Evolutionary conservation across 2,888 invertebrate genomes (phyloP), one percentile per base, ranked within the genome.

Genomic region (Drosophila maculinotata): DNA sequence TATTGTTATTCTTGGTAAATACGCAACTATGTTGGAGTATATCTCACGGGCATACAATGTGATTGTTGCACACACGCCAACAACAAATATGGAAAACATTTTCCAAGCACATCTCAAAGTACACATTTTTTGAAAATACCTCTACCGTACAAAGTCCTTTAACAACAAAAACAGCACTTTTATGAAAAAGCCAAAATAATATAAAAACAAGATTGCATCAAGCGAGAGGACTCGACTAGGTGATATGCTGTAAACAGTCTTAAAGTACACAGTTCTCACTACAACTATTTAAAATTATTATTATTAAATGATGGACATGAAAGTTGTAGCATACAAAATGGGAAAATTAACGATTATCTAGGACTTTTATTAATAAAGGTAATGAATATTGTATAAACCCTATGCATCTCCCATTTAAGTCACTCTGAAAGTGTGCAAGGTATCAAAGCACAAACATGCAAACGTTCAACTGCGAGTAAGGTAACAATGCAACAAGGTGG

Each of bases 91-190:
- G 51, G 14, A 53, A 66, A 59, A 39, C 58, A 66, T 54, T 59
- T 59, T 15, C 53, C 45, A 49, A 12, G 28, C 20, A 62, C 26
- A 44, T 10, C 47, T 52, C 59, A 52, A 31, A 4, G 28, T 56
- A n/a, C n/a, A n/a, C 26, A 26, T 14, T 52, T 36, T 45, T 44
- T 36, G 9, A 3, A 15, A 38, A 38, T 15, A 12, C 25, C 7
- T 10, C 54, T 62, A 62, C 78, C 28, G 44, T 10, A 17, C 38
- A 10, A 69, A 51, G 69, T 31, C 30, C 57, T 69, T 57, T 14
- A 74, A 69, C 58, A 73, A 51, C 56, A 56, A 36, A 48, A 56
- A 74, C 57, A 74, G 60, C 60, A n/a, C 57, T 69, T 65, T 45
- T 44, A 45, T 49, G 76, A 31, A 17, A 36, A 60, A 58, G 49